phyloP scores from a whole-genome alignment of 2,113 vertebrate species.

The Noctilio leporinus region DNA sequence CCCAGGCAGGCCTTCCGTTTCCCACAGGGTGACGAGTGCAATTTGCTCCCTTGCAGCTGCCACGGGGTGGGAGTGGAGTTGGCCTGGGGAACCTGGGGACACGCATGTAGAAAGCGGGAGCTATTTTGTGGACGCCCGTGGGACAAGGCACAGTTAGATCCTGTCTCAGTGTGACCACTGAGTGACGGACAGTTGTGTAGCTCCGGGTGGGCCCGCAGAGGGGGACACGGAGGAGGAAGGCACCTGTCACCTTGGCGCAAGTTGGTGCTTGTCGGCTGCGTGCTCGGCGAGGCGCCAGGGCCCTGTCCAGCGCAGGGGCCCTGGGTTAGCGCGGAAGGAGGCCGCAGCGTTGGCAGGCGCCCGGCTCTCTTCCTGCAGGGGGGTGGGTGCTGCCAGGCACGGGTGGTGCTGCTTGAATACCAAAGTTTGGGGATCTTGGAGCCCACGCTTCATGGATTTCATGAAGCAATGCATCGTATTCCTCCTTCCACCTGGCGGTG shows the following conservation, averaged over 20 bases:
- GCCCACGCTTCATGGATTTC: not conserved
- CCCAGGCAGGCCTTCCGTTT: not conserved
- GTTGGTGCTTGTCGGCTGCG: not conserved
- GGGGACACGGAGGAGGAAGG: not conserved
- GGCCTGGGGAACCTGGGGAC: not conserved
- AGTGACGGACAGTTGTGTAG: not conserved
- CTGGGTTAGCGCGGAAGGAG: not conserved
- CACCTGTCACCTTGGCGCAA: not conserved
- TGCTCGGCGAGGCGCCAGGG: not conserved
- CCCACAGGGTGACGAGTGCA: not conserved
- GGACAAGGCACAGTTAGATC: not conserved
- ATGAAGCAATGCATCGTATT: no score
- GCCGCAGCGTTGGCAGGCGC: no score
- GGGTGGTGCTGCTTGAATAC: not conserved
- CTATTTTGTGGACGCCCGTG: not conserved
- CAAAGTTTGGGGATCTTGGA: not conserved
- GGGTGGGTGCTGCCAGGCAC: fast-evolving
- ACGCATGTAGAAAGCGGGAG: fast-evolving
- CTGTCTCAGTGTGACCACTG: not conserved
- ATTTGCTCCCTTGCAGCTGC: not conserved
- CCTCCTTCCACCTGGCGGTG: not conserved
- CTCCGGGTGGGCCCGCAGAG: fast-evolving
- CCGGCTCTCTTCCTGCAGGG: fast-evolving
- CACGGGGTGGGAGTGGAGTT: not conserved
- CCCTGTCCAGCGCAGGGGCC: fast-evolving